Conservation (phyloP, 1,140 invertebrate genomes). For the Lordiphosa stackelbergi region DNA sequence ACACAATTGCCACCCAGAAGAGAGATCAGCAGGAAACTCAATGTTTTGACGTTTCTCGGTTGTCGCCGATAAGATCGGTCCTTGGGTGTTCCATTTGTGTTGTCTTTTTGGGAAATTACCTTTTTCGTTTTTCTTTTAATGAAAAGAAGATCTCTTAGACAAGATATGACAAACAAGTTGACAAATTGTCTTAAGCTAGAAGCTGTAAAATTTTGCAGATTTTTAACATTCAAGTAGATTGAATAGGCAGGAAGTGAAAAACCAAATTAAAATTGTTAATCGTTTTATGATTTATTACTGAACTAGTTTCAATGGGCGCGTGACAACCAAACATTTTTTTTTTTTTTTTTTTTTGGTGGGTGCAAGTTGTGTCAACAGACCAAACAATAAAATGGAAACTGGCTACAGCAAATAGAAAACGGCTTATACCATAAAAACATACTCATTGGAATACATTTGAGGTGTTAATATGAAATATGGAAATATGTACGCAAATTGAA, state of each 20-base stretch:
- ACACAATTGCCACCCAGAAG: conserved; percentile 27
- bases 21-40: conserved; percentile 1
- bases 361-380: conserved; percentile 35
- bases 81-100: conserved; percentile 59
- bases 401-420: conserved; percentile 11
- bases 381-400: conserved; percentile 22
- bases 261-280: conserved; percentile 45
- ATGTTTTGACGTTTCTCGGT: conserved; percentile 59
- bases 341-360: conserved; percentile 9
- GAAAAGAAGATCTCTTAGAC: conserved; percentile 17
- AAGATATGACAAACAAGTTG: conserved; percentile 19
- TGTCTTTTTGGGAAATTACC: conserved; percentile 35
- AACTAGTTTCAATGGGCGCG: conserved; percentile 61
- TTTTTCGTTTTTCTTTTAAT: conserved; percentile 27
- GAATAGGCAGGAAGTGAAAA: conserved; percentile 24
- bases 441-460: background rate
- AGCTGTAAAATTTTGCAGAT: conserved; percentile 33
- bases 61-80: conserved; percentile 37
- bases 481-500: too few relatives aligned
- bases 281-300: conserved; percentile 62
- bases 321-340: conserved; percentile 33
- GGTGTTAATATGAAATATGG: too few relatives aligned
- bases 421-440: background rate
- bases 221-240: conserved; percentile 24
- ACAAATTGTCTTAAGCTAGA: conserved; percentile 41